phyloP scores from a whole-genome alignment of 1,140 invertebrate genomes.

The Drosophila auraria region DNA sequence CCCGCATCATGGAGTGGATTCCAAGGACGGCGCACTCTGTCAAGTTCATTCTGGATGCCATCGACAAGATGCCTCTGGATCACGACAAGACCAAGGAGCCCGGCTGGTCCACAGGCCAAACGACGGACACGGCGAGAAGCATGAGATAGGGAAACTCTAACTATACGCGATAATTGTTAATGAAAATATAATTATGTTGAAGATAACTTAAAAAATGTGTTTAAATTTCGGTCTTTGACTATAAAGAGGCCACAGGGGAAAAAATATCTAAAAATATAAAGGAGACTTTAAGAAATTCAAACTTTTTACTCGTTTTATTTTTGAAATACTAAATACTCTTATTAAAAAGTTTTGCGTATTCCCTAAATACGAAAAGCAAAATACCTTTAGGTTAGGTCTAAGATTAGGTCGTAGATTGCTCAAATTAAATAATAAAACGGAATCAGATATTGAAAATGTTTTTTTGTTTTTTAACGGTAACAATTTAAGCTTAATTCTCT shows the following conservation, averaged over 20 bases:
- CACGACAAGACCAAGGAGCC: constrained; percentile 45
- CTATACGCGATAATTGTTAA: constrained; percentile 35
- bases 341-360: no score
- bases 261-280: not conserved
- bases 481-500: not conserved
- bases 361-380: no score
- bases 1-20: constrained; percentile 66
- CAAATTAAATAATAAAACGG: no score
- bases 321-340: no score
- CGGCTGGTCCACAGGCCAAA: constrained; percentile 49
- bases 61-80: constrained; percentile 80
- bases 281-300: not conserved
- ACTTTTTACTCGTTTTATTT: not conserved
- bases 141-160: constrained; percentile 43
- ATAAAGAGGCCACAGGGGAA: not conserved
- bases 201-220: not conserved
- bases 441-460: not conserved
- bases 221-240: not conserved
- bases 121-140: constrained; percentile 16
- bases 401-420: no score
- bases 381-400: no score
- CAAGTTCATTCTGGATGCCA: constrained; percentile 81
- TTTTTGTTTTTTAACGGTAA: not conserved
- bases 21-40: constrained; percentile 72
- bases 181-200: constrained; percentile 58